Conservation (phyloP, 1,140 invertebrate species). For the Drosophila littoralis region DNA sequence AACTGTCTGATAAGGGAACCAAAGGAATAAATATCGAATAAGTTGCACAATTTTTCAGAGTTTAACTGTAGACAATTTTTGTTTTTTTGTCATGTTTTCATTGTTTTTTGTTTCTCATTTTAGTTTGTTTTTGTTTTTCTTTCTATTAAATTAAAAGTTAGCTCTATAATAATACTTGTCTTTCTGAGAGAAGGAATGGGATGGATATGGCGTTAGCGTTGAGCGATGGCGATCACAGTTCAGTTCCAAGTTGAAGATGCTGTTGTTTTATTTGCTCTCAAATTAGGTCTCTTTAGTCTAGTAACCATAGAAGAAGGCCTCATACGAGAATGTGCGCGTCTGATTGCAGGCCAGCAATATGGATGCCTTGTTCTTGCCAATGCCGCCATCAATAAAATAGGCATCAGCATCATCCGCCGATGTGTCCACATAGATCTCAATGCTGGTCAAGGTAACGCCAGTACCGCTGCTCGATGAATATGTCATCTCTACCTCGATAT, state of each 20-base stretch:
- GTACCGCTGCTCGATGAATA: slow-evolving; percentile 51
- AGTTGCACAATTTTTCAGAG: not conserved
- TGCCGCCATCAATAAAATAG: slow-evolving; percentile 63
- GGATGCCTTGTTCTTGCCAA: slow-evolving; percentile 55
- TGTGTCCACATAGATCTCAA: slow-evolving; percentile 73
- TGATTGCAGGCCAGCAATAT: slow-evolving; percentile 60
- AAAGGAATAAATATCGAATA: slow-evolving; percentile 22
- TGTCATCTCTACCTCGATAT: slow-evolving; percentile 64
- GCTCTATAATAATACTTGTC: slow-evolving; percentile 43
- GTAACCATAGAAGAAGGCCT: slow-evolving; percentile 78
- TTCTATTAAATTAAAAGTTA: slow-evolving; percentile 28
- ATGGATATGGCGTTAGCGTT: slow-evolving; percentile 5
- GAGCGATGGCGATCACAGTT: slow-evolving; percentile 66
- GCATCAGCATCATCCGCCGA: slow-evolving; percentile 60
- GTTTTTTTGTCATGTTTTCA: not conserved
- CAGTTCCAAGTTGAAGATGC: slow-evolving; percentile 57
- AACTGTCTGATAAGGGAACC: slow-evolving; percentile 11
- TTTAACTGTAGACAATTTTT: not conserved
- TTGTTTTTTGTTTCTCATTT: slow-evolving; percentile 8
- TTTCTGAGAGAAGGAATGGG: slow-evolving; percentile 6
- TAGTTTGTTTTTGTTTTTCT: slow-evolving; percentile 1
- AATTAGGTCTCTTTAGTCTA: slow-evolving; percentile 35
- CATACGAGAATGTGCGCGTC: slow-evolving; percentile 68
- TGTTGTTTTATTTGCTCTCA: slow-evolving; percentile 42
- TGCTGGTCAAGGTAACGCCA: slow-evolving; percentile 56